Evolutionary conservation across 2,113 vertebrate genomes (phyloP).

Genomic region (Microtus montanus): DNA sequence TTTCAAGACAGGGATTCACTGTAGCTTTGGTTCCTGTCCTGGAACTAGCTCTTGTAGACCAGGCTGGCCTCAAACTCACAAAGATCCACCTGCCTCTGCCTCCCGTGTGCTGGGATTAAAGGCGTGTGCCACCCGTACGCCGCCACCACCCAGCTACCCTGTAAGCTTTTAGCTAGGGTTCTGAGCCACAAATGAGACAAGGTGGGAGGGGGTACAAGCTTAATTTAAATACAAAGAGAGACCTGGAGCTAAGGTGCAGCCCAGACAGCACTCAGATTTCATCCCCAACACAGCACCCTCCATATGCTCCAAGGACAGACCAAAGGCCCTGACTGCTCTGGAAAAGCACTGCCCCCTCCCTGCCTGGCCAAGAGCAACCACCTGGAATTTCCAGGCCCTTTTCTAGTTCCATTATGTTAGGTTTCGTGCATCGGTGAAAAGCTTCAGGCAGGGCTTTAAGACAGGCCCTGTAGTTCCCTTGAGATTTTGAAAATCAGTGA

Average conservation of each 20-base stretch:
- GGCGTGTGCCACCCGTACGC: accelerated
- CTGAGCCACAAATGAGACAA: neutral
- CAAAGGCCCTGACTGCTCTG: neutral
- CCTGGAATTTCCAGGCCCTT: neutral
- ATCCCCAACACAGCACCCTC: neutral
- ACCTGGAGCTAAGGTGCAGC: neutral
- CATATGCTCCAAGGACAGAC: neutral
- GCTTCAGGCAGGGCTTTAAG: neutral
- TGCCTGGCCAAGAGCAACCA: neutral
- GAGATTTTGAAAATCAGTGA: neutral
- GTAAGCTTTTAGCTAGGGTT: neutral
- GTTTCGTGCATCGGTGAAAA: neutral
- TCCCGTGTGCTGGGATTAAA: too few species aligned
- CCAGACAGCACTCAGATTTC: too few species aligned
- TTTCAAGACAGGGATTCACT: too few species aligned
- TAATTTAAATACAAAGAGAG: neutral
- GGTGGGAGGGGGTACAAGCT: neutral
- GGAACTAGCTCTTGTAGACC: too few species aligned
- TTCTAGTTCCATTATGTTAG: neutral
- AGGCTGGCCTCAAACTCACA: too few species aligned
- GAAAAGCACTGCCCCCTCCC: neutral
- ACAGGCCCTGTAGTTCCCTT: neutral
- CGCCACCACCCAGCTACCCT: too few species aligned
- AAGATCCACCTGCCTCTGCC: too few species aligned
- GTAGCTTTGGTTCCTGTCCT: too few species aligned